Conservation (phyloP, 2,113 vertebrate species). For the Chaenogobius annularis region DNA sequence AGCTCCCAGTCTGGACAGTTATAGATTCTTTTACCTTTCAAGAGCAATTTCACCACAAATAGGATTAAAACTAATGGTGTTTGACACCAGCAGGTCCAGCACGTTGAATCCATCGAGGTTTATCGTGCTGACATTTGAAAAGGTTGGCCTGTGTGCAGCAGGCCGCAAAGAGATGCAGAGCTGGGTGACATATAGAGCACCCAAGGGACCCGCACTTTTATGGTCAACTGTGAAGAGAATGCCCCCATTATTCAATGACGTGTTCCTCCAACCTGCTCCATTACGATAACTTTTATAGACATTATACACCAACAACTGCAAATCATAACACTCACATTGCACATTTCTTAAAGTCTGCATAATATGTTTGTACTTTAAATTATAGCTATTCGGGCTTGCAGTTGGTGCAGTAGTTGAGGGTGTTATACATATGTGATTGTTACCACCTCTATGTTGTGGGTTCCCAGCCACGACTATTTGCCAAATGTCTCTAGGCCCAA, state of each 20-base stretch:
- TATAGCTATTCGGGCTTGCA: no score
- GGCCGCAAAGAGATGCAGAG: constrained; percentile 49
- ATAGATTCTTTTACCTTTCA: constrained; percentile 75
- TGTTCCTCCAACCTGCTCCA: constrained; percentile 43
- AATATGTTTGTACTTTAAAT: no score
- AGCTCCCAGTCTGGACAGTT: constrained; percentile 56
- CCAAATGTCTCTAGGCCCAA: no score
- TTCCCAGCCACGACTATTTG: no score
- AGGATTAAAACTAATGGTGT: constrained; percentile 79
- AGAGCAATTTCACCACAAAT: constrained; percentile 75
- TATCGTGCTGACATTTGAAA: constrained; percentile 80
- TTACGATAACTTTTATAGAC: constrained; percentile 58
- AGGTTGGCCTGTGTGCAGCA: constrained; percentile 66
- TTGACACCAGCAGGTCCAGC: constrained; percentile 72
- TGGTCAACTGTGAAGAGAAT: constrained; percentile 47
- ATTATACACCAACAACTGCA: constrained; percentile 58
- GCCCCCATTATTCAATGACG: background rate
- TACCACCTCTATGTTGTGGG: no score
- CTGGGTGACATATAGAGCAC: constrained; percentile 64
- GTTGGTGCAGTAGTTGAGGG: no score
- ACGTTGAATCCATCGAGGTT: constrained; percentile 70
- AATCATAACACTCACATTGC: constrained; percentile 58
- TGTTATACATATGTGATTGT: no score
- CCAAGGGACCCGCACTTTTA: constrained; percentile 61
- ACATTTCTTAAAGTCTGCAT: constrained; percentile 23